Conservation (phyloP, 30 jellyfish, hydroid and myxozoan species). For the Pseudorhiza aurosa region DNA sequence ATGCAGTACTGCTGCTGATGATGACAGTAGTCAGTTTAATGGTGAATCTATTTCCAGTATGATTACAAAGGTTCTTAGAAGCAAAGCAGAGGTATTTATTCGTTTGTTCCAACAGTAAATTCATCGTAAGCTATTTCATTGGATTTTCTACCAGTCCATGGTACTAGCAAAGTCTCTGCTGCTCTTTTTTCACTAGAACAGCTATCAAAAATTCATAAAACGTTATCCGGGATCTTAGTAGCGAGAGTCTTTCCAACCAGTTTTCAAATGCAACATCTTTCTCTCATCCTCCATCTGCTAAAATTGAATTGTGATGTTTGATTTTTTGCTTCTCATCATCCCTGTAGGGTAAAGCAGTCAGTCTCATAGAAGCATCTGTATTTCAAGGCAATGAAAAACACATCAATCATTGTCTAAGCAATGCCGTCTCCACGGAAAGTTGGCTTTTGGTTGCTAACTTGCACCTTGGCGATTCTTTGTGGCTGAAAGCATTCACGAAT, state of each 20-base stretch:
- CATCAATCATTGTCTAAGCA: conserved; percentile 41
- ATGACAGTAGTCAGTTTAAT: not conserved
- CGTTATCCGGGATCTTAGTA: no score
- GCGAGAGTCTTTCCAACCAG: no score
- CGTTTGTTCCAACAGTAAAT: no score
- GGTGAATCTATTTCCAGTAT: not conserved
- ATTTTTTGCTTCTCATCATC: no score
- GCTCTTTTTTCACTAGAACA: no score
- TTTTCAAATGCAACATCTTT: no score
- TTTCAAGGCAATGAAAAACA: conserved; percentile 41
- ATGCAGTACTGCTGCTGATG: not conserved
- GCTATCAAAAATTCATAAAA: no score
- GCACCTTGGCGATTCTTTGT: conserved; percentile 48
- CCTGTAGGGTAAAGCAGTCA: conserved; percentile 26
- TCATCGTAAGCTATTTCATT: no score
- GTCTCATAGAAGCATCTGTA: conserved; percentile 10
- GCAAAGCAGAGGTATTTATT: conserved; percentile 10
- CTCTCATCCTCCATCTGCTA: no score
- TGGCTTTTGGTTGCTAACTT: conserved; percentile 64
- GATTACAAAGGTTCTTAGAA: not conserved
- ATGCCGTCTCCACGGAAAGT: conserved; percentile 59
- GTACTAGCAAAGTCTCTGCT: no score
- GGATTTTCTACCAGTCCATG: no score
- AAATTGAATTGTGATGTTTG: no score
- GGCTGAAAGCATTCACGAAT: conserved; percentile 55